Evolutionary conservation across 2,113 vertebrate genomes (phyloP).

Genomic region (Copsychus sechellarum): DNA sequence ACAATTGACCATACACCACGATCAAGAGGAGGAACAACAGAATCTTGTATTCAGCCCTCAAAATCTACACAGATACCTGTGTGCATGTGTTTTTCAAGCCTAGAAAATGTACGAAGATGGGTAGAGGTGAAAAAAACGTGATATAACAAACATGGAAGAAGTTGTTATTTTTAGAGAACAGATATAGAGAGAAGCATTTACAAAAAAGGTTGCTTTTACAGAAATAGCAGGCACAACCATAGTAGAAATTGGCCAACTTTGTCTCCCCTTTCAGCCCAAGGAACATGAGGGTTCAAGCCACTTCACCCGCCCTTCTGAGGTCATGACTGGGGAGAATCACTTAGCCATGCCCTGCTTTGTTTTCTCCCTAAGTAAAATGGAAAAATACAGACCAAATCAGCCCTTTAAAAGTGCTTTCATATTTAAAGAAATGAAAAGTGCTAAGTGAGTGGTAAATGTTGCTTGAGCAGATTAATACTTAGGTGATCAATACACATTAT

Average conservation of each 20-base stretch:
- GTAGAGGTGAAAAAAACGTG: not conserved
- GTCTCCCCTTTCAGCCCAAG: not conserved
- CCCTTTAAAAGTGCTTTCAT: slow-evolving; percentile 1
- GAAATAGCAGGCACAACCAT: not conserved
- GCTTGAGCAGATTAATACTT: slow-evolving; percentile 47
- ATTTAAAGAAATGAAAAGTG: slow-evolving; percentile 46
- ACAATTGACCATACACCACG: not conserved
- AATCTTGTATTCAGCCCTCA: not conserved
- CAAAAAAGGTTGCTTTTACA: not conserved
- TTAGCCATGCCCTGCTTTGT: not conserved
- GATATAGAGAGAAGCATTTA: not conserved
- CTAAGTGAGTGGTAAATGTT: slow-evolving; percentile 25
- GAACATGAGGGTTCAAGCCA: not conserved
- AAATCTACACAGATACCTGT: not conserved
- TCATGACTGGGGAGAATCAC: not conserved
- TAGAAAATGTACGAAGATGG: not conserved
- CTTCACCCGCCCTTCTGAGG: not conserved
- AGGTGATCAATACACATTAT: slow-evolving; percentile 65
- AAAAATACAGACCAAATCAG: not conserved
- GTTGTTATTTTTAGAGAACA: not conserved
- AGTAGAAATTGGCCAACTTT: not conserved
- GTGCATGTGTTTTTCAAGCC: not conserved
- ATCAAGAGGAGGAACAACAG: not conserved
- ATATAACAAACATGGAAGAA: not conserved
- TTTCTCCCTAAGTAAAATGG: not conserved